Base-by-base conservation (phyloP, 1,140 invertebrate genomes). In the Panonychus citri region DNA sequence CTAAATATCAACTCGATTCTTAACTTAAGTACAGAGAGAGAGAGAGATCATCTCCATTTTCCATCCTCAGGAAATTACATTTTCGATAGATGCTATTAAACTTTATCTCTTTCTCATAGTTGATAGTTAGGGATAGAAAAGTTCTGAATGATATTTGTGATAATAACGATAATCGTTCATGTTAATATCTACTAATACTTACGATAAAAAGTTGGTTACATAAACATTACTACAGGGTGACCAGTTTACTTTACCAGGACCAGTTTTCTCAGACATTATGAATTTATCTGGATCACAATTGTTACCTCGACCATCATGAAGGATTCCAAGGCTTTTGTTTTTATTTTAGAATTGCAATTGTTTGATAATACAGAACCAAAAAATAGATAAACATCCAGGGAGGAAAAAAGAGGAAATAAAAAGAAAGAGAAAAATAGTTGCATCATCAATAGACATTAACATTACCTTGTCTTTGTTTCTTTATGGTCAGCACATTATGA, bases 231-330 rank as follows among this genome's bases (percentile, higher is more conserved):
- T 63, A 55, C 65, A 66, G 3, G 60, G 50, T 8, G 65, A 66
- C 65, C 65, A 66, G 15, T 62, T 60, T 7, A 64, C 57, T 37
- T 65, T 63, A 12, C 65, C 65, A 0, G 65, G 59, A 37, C 64
- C 65, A 3, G 64, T 66, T 49, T 62, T 64, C 40, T 63, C 62
- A 5, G 64, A 64, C 65, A 66, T 66, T 3, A 66, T 59, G 40
- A 26, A 66, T 13, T 58, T 57, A 26, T 63, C 59, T 1, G 54
- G 43, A 30, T 64, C 62, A 53, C 65, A 66, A 34, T 60, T 57
- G 30, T 66, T 66, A 17, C 59, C 59, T 12, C 59, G 34, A 13
- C 67, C 67, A 59, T 69, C 67, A 43, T 69, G 67, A 51, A 68
- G 59, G 61, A 69, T 68, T 5, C 66, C 66, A 28, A 69, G 55